Base-by-base conservation (phyloP, 2,888 invertebrate species). In the Hydroisotoma schaefferi region DNA sequence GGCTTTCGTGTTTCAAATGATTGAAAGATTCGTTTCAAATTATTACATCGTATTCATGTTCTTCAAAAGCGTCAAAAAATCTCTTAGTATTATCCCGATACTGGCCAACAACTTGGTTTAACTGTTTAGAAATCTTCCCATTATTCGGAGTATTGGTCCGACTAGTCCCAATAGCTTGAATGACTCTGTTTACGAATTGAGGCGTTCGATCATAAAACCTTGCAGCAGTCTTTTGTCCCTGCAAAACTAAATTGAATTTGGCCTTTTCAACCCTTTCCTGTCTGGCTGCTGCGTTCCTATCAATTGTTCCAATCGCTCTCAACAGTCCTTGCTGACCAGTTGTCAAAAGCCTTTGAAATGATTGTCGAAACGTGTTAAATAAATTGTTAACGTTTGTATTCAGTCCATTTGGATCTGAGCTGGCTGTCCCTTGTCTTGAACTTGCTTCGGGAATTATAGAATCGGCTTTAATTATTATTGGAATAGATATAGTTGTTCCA, bases 31-130 rank as follows among this genome's bases (percentile, higher is more conserved):
- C 23, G 23, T n/a, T 18, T n/a, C 4, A 47, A 47, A 20, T 40
- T 22, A 61, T 65, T 53, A 65, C 65, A 44, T 65, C 65, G 27
- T 47, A 27, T 33, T 61, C 65, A 49, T 65, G 65, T n/a, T 61
- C 61, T 10, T 55, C 46, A 1, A 51, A 54, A 22, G 44, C 55
- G 22, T 65, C 59, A 12, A 20, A 47, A 12, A 58, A 53, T 46
- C 48, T 55, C 18, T 61, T 61, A 22, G 43, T 61, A 12, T 51
- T 44, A 18, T 61, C 47, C 38, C 61, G 53, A 22, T 51, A 51
- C 44, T 61, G 61, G 6, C 43, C 46, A 12, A 65, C 44, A n/a
- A 48, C 52, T 37, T 48, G 44, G 53, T 38, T 54, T 6, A 61
- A 26, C 28, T 61, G 59, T 27, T 26, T 29, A 4, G n/a, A 49